Evolutionary conservation across 1,140 invertebrate genomes (phyloP), one percentile per base, ranked within the genome.

Genomic region (Acromyrmex echinatior): DNA sequence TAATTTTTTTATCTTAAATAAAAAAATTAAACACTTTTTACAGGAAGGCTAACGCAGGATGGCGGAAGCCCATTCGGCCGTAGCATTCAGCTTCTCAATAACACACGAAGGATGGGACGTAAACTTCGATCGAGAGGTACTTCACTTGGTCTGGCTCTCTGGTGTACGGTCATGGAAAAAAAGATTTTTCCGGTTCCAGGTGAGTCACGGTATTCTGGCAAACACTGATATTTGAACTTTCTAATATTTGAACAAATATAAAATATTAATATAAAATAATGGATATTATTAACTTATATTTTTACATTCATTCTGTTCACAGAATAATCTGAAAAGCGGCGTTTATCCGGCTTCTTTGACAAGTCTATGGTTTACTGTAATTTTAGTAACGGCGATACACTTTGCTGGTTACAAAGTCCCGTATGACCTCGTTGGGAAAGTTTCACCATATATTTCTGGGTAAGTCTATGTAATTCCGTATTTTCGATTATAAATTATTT

Each of bases 31-130:
- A 35, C 18, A 10, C 7, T 21, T 82, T 58, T 70, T 70, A 49
- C 35, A 68, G 62, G 35, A 45, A 63, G 21, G 21, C 28, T 84
- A 63, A 70, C 65, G 39, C 14, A 92, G 78, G 77, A 99, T 99
- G 99, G 99, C 99, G 93, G 99, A 99, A 98, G 99, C 99, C 85
- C 99, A 99, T 96, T 97, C 98, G 79, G 99, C 99, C 88, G 99
- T 99, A 70, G 99, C 99, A 63, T 99, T 99, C 95, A 99, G 98
- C 74, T 99, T 99, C 95, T 97, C 98, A 39, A 98, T 99, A 87
- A 99, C 99, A 70, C 99, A 99, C 93, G 99, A 99, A 95, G 99
- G 99, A 91, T 98, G 99, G 96, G 98, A 99, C 93, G 98, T 99
- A 35, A 98, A 99, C 94, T 99, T 99, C 94, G 99, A 99, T 94